Percentiles rank a stretch among this genome's conserved stretches.
Evolutionary conservation across 2,113 vertebrate species (phyloP).

Genomic region (Halcyon malimbica): DNA sequence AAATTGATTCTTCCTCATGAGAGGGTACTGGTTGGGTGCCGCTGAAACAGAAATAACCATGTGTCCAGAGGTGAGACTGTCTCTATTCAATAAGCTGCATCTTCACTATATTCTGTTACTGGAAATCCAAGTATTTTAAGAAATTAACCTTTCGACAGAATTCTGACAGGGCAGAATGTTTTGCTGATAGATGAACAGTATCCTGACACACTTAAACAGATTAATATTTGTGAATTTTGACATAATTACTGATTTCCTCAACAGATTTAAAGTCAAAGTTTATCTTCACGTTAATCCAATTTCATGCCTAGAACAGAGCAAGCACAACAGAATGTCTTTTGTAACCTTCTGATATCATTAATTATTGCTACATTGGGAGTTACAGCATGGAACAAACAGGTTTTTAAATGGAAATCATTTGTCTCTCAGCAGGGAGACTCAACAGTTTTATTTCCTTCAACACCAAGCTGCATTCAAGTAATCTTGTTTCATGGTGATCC

Average conservation of each 20-base stretch:
- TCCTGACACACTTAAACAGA: constrained; percentile 36
- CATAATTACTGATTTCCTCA: constrained; percentile 74
- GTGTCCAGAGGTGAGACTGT: neutral
- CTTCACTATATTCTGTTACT: neutral
- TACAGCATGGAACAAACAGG: constrained; percentile 75
- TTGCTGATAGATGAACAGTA: neutral
- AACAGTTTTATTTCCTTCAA: constrained; percentile 70
- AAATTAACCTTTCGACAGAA: constrained; percentile 2
- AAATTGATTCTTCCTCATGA: constrained; percentile 57
- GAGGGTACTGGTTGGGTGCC: neutral
- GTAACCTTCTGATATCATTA: constrained; percentile 81
- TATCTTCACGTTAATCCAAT: constrained; percentile 81
- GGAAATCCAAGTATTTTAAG: neutral
- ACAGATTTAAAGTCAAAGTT: constrained; percentile 70
- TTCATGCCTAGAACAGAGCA: constrained; percentile 74
- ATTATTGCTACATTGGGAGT: constrained; percentile 82
- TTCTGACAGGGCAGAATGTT: constrained; percentile 4
- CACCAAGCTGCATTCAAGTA: constrained; percentile 50
- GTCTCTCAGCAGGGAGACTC: constrained; percentile 80
- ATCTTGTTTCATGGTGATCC: constrained; percentile 58
- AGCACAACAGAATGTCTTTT: constrained; percentile 71
- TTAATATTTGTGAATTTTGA: constrained; percentile 60
- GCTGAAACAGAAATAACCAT: constrained; percentile 33
- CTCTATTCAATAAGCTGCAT: neutral
- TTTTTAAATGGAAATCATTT: constrained; percentile 85